Conservation (phyloP, 2,888 invertebrate genomes). For the Amphimallon solstitiale region DNA sequence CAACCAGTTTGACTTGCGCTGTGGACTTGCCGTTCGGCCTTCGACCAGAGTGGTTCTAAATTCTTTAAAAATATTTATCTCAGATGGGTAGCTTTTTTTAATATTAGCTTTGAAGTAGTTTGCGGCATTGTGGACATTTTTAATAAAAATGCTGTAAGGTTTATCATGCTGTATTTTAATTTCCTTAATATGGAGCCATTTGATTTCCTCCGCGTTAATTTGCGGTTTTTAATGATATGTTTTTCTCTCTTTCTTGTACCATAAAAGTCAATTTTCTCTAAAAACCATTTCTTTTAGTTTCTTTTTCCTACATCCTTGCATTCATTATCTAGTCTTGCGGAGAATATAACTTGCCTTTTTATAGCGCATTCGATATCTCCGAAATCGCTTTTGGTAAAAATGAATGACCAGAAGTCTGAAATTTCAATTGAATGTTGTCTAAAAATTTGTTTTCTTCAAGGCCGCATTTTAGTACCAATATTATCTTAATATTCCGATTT, state of each 20-base stretch:
- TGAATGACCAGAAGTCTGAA: not conserved
- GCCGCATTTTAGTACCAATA: slow-evolving; percentile 41
- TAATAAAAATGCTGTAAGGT: not conserved
- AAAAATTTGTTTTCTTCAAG: slow-evolving; percentile 32
- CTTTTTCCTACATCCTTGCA: not conserved
- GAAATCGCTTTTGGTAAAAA: not conserved
- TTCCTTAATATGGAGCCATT: not conserved
- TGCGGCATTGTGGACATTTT: too few relatives aligned
- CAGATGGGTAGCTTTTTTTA: not conserved
- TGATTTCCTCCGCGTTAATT: too few relatives aligned
- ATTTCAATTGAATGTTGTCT: slow-evolving; percentile 28
- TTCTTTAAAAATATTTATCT: too few relatives aligned
- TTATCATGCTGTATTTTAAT: not conserved
- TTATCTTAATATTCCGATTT: slow-evolving; percentile 43
- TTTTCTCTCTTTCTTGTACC: not conserved
- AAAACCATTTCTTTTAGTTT: not conserved
- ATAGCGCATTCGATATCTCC: too few relatives aligned
- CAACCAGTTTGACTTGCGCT: too few relatives aligned
- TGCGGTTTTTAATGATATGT: too few relatives aligned
- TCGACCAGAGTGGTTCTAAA: too few relatives aligned
- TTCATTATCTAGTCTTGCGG: too few relatives aligned
- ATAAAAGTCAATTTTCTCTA: not conserved
- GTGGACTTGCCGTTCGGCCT: too few relatives aligned
- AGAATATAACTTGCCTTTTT: too few relatives aligned
- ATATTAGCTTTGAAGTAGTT: too few relatives aligned